Base-by-base conservation (phyloP, 2,113 vertebrate genomes). In the Cephalopholis sonnerati region DNA sequence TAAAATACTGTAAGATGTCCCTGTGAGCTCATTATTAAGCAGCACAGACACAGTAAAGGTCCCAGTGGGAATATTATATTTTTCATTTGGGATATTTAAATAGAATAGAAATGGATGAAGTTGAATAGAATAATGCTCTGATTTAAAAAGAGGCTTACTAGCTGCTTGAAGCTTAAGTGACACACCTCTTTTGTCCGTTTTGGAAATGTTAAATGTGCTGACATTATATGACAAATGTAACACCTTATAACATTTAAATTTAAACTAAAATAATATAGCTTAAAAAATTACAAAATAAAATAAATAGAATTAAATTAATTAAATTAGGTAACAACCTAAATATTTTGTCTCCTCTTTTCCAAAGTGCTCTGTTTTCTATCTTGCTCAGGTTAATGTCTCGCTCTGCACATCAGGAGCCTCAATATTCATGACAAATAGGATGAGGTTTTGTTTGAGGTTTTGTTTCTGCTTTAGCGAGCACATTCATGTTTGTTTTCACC, bases 391-490 rank as follows among this genome's bases (percentile, higher is more conserved):
- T 86, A 80, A 72, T 81, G 24, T 25, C 3, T 81, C 51, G 13
- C 15, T 80, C n/a, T 59, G 68, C 66, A 79, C 72, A 89, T 82
- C 85, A 82, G 77, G 77, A 86, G 65, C 9, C 72, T 85, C 74
- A 12, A 44, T 51, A 71, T 77, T 84, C 87, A 27, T 77, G 77
- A 88, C 83, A 90, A 87, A 86, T 75, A 63, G 85, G 63, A 76
- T 71, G 72, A 84, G 79, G 79, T 84, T 90, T 86, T 76, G 74
- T 87, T 66, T 73, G 74, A 79, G 82, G 79, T 90, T 87, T 86
- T 91, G 81, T 92, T 90, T 83, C 89, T 81, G 87, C 86, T 86
- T 83, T 81, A 89, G 88, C 67, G 64, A 88, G 85, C 75, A 86
- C 86, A 72, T 78, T 80, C 73, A 32, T 86, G 91, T 88, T 83